A percentile compares a stretch with the other conserved stretches of the same genome.
These are phyloP conservation scores for Crotophaga sulcirostris DNA, from an alignment of 2,113 vertebrate genomes.

Conservation along the genomic window DNA sequence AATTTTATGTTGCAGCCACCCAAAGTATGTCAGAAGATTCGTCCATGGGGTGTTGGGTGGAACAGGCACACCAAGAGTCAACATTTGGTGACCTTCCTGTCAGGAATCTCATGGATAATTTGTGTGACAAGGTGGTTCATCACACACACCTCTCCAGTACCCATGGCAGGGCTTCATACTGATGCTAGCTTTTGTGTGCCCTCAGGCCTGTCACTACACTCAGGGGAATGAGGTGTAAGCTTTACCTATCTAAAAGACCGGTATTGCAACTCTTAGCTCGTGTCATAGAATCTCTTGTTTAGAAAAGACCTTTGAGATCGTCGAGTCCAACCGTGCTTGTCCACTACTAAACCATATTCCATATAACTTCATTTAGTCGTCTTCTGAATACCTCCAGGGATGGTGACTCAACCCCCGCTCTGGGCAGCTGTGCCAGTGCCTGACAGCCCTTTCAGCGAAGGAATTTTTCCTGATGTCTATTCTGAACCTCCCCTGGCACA, in stretches of 20 bases:
- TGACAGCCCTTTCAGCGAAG: too few species aligned
- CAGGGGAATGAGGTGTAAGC: rapidly evolving
- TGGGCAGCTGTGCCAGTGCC: too few species aligned
- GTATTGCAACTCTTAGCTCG: neutral
- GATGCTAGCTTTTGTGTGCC: rapidly evolving
- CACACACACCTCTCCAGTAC: neutral
- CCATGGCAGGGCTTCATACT: neutral
- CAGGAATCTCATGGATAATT: rapidly evolving
- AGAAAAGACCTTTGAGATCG: too few species aligned
- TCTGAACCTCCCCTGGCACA: too few species aligned
- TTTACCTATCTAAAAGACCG: neutral
- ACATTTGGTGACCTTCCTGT: neutral
- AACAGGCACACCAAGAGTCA: neutral
- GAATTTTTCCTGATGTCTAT: too few species aligned
- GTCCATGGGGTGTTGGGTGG: neutral
- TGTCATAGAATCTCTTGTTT: too few species aligned
- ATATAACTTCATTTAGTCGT: too few species aligned
- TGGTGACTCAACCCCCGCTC: too few species aligned
- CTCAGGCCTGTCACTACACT: neutral
- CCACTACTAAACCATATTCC: too few species aligned
- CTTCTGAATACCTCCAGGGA: too few species aligned
- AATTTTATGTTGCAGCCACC: neutral
- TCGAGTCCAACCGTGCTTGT: too few species aligned
- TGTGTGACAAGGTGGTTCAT: neutral
- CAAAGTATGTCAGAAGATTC: neutral